A percentile compares a stretch with the other conserved stretches of the same genome.
Evolutionary conservation across 2,888 invertebrate genomes (phyloP).

Genomic region (Drosophila bunnanda): DNA sequence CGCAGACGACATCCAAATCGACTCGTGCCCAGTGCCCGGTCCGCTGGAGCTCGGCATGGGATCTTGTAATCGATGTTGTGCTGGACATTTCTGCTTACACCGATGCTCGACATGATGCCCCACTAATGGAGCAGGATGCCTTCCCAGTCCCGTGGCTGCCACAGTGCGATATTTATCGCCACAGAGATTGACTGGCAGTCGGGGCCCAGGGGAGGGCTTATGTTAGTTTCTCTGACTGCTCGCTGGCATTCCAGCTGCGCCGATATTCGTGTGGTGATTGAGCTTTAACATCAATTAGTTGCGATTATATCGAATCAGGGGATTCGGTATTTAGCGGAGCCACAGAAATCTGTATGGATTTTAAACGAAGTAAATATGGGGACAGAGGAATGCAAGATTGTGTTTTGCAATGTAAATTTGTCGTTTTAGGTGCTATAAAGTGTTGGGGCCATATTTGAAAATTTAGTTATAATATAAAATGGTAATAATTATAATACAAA

Average conservation of each 20-base stretch:
- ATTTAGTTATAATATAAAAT: not conserved
- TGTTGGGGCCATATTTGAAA: not conserved
- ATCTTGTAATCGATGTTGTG: constrained; percentile 82
- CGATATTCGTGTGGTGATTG: constrained; percentile 59
- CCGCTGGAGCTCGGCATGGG: constrained; percentile 69
- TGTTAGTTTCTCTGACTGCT: constrained; percentile 2
- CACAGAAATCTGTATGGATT: not conserved
- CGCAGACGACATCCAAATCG: constrained; percentile 19
- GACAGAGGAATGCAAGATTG: not conserved
- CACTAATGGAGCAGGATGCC: constrained; percentile 67
- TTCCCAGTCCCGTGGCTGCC: constrained; percentile 47
- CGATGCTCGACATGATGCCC: constrained; percentile 78
- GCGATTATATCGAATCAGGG: constrained; percentile 56
- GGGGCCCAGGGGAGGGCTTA: not conserved
- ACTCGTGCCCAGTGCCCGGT: constrained; percentile 47
- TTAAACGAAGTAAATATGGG: not conserved
- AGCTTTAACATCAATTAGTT: constrained; percentile 69
- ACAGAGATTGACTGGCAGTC: constrained; percentile 29
- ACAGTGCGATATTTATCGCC: constrained; percentile 70
- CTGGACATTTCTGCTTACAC: constrained; percentile 75
- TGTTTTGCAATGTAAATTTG: not conserved
- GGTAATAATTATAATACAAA: too few relatives aligned
- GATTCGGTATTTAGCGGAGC: not conserved
- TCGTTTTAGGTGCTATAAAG: not conserved
- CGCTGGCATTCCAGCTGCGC: constrained; percentile 22